phyloP scores from a whole-genome alignment of 2,888 invertebrate genomes.

The Epinotia ramella region DNA sequence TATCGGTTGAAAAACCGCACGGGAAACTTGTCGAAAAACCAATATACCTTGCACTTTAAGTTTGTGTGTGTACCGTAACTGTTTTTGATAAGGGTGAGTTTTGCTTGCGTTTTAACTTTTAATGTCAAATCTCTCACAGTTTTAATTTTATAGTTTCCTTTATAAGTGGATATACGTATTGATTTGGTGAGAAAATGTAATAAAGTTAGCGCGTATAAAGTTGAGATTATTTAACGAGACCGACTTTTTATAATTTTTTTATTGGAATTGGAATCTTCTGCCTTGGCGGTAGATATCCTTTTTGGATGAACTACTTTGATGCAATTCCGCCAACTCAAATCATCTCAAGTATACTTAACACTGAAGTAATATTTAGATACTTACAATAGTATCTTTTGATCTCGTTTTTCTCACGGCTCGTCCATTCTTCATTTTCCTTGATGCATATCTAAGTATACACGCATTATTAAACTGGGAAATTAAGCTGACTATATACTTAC shows the following conservation, averaged over 20 bases:
- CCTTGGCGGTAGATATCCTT: too few relatives aligned
- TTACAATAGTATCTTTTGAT: conserved; percentile 11
- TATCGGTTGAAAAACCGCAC: conserved; percentile 44
- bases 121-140: background rate
- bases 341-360: background rate
- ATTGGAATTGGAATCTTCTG: too few relatives aligned
- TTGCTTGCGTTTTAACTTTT: background rate
- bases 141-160: background rate
- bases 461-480: conserved; percentile 10
- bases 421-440: conserved; percentile 20
- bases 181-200: conserved; percentile 22
- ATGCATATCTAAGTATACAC: background rate
- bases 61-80: background rate
- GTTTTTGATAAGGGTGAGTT: background rate
- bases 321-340: too few relatives aligned
- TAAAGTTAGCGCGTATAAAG: background rate
- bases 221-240: too few relatives aligned
- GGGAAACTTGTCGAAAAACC: background rate
- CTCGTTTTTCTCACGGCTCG: conserved; percentile 2
- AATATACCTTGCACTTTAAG: background rate
- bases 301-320: too few relatives aligned
- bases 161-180: conserved; percentile 4
- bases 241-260: too few relatives aligned
- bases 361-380: conserved; percentile 11
- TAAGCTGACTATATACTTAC: background rate